phyloP scores from a whole-genome alignment of 2,113 vertebrate genomes.

The Labeo rohita region DNA sequence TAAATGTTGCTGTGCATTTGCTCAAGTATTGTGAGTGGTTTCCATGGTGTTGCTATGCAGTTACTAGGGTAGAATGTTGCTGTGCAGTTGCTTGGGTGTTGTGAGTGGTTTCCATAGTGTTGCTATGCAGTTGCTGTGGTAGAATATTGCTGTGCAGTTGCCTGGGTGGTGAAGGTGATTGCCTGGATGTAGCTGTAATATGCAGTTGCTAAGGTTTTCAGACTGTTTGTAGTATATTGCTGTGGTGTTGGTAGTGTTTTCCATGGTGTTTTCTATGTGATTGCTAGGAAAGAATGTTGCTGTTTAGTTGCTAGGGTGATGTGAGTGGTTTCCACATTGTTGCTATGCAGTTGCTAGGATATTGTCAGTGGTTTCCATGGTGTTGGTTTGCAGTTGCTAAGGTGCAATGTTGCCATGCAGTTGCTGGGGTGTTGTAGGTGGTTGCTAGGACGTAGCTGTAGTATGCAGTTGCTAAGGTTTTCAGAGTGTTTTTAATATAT shows the following conservation, averaged over 20 bases:
- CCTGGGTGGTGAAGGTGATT: background rate
- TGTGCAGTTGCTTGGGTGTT: background rate
- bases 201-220: no score
- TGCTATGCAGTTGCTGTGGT: background rate
- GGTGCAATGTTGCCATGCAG: no score
- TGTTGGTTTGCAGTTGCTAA: no score
- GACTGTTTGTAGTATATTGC: no score
- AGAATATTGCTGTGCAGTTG: background rate
- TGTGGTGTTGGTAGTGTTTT: background rate
- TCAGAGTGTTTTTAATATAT: background rate
- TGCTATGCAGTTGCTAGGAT: background rate
- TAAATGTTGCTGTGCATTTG: background rate
- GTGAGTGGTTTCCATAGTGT: background rate
- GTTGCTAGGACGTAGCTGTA: background rate
- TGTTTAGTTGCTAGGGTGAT: no score
- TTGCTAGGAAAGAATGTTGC: background rate
- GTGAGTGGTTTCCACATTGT: background rate
- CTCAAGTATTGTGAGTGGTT: background rate
- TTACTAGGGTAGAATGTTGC: no score
- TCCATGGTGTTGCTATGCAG: background rate
- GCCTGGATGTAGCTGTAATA: no score
- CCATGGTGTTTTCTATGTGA: background rate
- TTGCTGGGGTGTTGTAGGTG: background rate
- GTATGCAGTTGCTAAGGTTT: background rate
- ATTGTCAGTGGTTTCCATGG: background rate